A percentile compares a stretch with the other conserved stretches of the same genome.
phyloP scores from a whole-genome alignment of 2,797 vertebrate species.

The Hapalemur alaotrensis region DNA sequence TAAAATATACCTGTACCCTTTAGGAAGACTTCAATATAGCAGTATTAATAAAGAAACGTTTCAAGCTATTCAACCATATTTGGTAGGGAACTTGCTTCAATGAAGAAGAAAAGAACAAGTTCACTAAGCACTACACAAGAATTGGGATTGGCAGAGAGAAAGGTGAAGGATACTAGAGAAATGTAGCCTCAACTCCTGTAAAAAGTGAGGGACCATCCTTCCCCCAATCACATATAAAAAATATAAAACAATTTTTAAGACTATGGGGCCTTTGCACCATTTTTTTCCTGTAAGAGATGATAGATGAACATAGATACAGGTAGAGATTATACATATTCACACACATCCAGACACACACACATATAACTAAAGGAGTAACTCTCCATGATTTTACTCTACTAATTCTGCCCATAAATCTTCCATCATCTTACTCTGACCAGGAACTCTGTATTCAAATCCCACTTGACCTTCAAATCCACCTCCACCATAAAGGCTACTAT shows the following conservation, averaged over 20 bases:
- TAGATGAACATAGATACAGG: background rate
- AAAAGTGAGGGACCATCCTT: background rate
- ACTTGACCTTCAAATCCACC: background rate
- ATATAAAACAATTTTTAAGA: background rate
- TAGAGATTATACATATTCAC: background rate
- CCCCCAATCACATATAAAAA: slow-evolving; percentile 9
- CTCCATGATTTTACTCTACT: background rate
- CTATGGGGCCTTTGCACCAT: background rate
- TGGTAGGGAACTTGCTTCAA: background rate
- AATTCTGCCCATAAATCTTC: background rate
- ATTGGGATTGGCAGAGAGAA: background rate
- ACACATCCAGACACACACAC: background rate
- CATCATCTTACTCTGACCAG: background rate
- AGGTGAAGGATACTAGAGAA: background rate
- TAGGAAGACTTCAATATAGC: background rate
- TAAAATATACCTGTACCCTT: background rate
- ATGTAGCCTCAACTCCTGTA: background rate
- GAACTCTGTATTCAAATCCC: background rate
- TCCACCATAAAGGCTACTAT: background rate
- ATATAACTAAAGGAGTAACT: background rate
- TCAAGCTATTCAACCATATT: background rate
- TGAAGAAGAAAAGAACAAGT: background rate
- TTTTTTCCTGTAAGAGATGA: background rate
- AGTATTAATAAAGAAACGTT: background rate
- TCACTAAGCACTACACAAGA: background rate